phyloP scores from a whole-genome alignment of 2,888 invertebrate genomes.

The Trissolcus japonicus region DNA sequence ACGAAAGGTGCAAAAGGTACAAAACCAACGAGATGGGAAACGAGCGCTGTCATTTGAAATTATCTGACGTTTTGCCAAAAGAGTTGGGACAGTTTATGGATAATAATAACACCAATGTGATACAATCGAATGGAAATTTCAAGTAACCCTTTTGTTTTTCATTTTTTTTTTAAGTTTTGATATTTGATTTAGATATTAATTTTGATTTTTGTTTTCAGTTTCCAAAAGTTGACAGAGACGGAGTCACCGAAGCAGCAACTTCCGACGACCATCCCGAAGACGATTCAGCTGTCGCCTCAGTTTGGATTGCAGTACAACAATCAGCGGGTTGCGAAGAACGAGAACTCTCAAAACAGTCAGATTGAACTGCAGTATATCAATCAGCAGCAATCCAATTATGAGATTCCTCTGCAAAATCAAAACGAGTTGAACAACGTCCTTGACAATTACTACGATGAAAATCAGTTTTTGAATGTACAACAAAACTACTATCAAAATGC shows the following conservation, averaged over 20 bases:
- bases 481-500: too few relatives aligned
- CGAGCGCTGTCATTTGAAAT: neutral
- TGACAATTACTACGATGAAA: too few relatives aligned
- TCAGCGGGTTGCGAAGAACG: neutral
- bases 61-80: neutral
- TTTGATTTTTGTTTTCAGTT: neutral
- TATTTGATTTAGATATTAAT: neutral
- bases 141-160: neutral
- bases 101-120: neutral
- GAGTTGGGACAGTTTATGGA: neutral
- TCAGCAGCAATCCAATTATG: too few relatives aligned
- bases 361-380: too few relatives aligned
- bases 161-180: neutral
- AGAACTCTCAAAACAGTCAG: too few relatives aligned
- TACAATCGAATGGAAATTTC: neutral
- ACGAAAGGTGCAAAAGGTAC: neutral
- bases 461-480: too few relatives aligned
- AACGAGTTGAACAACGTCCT: too few relatives aligned
- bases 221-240: neutral
- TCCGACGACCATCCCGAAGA: neutral
- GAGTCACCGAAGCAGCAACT: neutral
- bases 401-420: too few relatives aligned
- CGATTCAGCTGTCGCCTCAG: neutral
- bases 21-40: neutral
- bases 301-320: neutral